Base-by-base conservation (phyloP, 1,140 invertebrate genomes). In the Drosophila pectinifera region DNA sequence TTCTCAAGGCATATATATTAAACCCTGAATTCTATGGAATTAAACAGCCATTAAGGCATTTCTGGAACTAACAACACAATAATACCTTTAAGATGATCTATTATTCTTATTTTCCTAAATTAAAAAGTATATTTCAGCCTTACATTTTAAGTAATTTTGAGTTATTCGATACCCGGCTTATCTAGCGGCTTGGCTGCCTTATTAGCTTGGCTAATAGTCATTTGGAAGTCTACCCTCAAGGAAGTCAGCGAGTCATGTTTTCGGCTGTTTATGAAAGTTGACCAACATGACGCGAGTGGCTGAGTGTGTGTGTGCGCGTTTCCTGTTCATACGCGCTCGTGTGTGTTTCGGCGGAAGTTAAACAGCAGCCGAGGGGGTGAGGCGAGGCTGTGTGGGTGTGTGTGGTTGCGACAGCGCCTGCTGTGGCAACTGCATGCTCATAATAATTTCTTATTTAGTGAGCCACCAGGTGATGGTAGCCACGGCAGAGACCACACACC, bases 361-460 rank as follows among this genome's bases (percentile, higher is more conserved):
- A 83, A 79, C 83, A 88, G 62, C 28, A 72, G 62, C 73, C 28
- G 69, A 10, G 28, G 49, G 36, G 31, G 10, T 20, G n/a, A 18
- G 34, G 39, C 13, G 3, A 10, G 20, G 20, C 8, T 38, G 22
- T n/a, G 14, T 16, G 36, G 24, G 14, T 39, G 22, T 56, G 39
- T 69, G 57, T 78, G 76, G 76, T 78, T 72, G 59, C 67, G 58
- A 53, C 75, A 78, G 69, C 56, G 65, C 42, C 72, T 80, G 70
- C 49, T 82, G 78, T 43, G 80, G 80, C 73, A 64, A 74, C 59
- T 69, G 79, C 45, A 65, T 72, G 84, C 64, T 89, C 73, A 88
- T 83, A 88, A 88, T 88, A 88, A 88, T 89, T 88, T 88, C 84
- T 88, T 89, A 83, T 88, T 89, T 84, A 83, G 76, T 55, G 31